Base-by-base conservation (phyloP, 2,113 vertebrate species). In the Vicugna pacos region DNA sequence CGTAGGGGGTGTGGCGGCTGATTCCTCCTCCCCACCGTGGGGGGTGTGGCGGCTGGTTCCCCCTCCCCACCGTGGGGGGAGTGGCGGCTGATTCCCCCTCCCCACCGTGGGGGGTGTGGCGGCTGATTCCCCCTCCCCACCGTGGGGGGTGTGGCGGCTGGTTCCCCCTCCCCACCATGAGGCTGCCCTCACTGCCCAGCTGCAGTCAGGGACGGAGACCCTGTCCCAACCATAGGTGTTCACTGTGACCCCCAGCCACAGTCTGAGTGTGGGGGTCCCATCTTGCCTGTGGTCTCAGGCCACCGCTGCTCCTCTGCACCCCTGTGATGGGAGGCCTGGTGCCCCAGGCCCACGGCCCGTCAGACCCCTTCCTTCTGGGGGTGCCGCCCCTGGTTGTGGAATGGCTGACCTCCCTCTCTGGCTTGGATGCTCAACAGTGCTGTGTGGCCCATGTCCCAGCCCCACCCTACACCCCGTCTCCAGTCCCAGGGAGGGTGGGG, bases 51-150 rank as follows among this genome's bases (percentile, higher is more conserved):
- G 35, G 35, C 35, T 35, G 35, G 35, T 35, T 35, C 38, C 38
- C 38, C 38, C 38, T 42, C 14, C 1, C 2, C 20, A 0, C 3
- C 5, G 6, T 0, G 28, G 52, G 16, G 16, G 52, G 11, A 2
- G 52, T 35, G 35, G 35, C 35, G 35, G 35, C 35, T 35, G 35
- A 2, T 35, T 35, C 38, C 38, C 38, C 38, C 38, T 42, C 14
- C 1, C 2, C 20, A 0, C 3, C 72, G 0, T 0, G n/a, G 58
- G 10, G 30, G 6, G 4, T 28, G 32, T 13, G 35, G 48, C 6
- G 4, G 32, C 24, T 52, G 0, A 10, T 2, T 26, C 11, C 17
- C 62, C 38, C 3, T 38, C 12, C 32, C 16, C 1, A 0, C 52
- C 32, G 6, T 0, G 28, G 52, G 16, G 16, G 52, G 11, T 13